phyloP scores from a whole-genome alignment of 2,888 invertebrate species.

The Leptinotarsa rubiginosa region DNA sequence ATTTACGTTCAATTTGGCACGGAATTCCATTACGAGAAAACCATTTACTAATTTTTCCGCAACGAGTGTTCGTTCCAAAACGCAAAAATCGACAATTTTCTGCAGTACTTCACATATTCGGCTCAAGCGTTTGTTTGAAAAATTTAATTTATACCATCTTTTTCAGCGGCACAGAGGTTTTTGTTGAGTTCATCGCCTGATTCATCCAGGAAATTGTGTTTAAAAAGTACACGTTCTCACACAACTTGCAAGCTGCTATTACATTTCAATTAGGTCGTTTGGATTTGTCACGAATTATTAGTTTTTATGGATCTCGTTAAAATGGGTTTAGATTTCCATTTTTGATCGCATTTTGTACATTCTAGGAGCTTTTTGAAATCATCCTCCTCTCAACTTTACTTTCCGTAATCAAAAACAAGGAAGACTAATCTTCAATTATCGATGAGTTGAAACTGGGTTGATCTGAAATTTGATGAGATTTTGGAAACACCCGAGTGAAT shows the following conservation, averaged over 20 bases:
- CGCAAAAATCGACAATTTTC: conserved; percentile 8
- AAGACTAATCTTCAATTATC: neutral
- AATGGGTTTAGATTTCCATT: conserved; percentile 1
- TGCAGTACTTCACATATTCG: neutral
- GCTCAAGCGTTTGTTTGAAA: conserved; percentile 12
- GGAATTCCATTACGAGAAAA: conserved; percentile 9
- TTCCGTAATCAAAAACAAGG: neutral
- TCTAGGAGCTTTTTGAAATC: conserved; percentile 8
- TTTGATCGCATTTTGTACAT: neutral
- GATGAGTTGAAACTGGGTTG: neutral
- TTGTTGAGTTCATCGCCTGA: neutral
- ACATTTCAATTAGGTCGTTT: conserved; percentile 6
- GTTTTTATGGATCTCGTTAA: conserved; percentile 3
- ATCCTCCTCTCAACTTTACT: neutral
- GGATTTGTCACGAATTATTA: conserved; percentile 19
- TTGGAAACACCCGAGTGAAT: no score
- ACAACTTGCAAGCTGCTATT: conserved; percentile 5
- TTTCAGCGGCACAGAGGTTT: neutral
- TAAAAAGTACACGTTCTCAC: neutral
- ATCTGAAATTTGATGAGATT: neutral
- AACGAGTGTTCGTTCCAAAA: conserved; percentile 8
- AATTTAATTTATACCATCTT: conserved; percentile 5
- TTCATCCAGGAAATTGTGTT: neutral
- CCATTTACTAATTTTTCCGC: conserved; percentile 16
- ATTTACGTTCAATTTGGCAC: conserved; percentile 16